Conservation (phyloP, 2,113 vertebrate genomes). For the Henicopernis longicauda region DNA sequence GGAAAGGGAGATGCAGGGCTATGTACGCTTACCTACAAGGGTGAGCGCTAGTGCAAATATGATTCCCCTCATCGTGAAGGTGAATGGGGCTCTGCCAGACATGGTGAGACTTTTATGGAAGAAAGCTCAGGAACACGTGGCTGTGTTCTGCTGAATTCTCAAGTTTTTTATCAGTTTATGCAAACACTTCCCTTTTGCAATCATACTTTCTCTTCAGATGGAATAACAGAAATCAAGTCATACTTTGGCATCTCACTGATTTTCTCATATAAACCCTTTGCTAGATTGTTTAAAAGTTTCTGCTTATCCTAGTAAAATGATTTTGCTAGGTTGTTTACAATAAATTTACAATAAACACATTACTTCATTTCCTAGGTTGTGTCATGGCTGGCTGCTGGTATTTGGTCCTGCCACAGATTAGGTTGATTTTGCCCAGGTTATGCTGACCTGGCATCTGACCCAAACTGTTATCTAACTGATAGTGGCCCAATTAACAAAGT, state of each 20-base stretch:
- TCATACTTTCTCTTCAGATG: not conserved
- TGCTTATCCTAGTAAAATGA: not conserved
- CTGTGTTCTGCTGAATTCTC: slow-evolving; percentile 53
- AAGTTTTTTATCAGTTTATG: slow-evolving; percentile 63
- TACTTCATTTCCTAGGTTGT: not conserved
- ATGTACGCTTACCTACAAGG: slow-evolving; percentile 76
- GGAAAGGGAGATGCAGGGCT: not conserved
- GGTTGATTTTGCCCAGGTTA: slow-evolving; percentile 50
- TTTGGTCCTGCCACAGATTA: not conserved
- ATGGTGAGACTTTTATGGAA: slow-evolving; percentile 64
- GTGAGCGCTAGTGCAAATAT: slow-evolving; percentile 75
- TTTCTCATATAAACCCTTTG: not conserved
- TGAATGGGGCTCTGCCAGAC: slow-evolving; percentile 14
- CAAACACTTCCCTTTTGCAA: slow-evolving; percentile 50
- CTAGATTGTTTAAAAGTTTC: not conserved
- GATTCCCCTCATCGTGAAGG: slow-evolving; percentile 79
- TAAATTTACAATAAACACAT: not conserved
- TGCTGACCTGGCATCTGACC: slow-evolving; percentile 44
- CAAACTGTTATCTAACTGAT: slow-evolving; percentile 15
- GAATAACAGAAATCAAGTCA: not conserved
- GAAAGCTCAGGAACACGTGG: slow-evolving; percentile 34
- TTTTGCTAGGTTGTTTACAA: not conserved
- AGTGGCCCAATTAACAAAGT: not conserved
- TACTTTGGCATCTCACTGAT: not conserved
- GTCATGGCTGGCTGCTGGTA: not conserved